Evolutionary conservation across 2,888 invertebrate species (phyloP), one percentile per base, ranked within the genome.

Genomic region (Mallateleia sp.): DNA sequence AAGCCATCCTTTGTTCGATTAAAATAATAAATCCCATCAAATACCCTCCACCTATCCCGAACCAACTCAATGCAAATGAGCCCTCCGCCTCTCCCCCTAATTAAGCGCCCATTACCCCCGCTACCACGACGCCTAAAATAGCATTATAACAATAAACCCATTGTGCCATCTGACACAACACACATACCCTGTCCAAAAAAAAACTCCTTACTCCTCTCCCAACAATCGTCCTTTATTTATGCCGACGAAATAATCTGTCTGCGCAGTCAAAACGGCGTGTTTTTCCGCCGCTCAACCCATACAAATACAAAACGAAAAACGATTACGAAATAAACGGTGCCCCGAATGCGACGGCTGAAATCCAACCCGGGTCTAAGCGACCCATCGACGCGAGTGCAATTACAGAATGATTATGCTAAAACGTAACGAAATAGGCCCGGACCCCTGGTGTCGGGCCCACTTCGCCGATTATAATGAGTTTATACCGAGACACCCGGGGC

Each of bases 401-500:
- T 85, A 80, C 72, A 81, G 38, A 87, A 84, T 81, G 80, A 79
- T 83, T 84, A 83, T 81, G 77, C 85, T 83, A 79, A 85, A 80
- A 77, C 72, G 89, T 82, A 80, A 67, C 84, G 60, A 85, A 85
- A 87, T 62, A 77, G 60, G 54, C 71, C 52, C 18, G 82, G 72
- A 82, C 85, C 88, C 86, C 86, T 56, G 82, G 15, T n/a, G 45
- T 58, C 50, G 56, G 71, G 58, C 81, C 83, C 80, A 67, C 64
- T 69, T 77, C 60, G 86, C 52, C 85, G 79, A 71, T 80, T 66
- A 87, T 87, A 89, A 89, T 87, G 84, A 87, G 81, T 85, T 89
- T 89, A 87, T 89, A 87, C 87, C 67, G 80, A 83, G 89, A 89
- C 78, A 84, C 87, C 89, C 85, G 85, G 71, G 71, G 87, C 74